Conservation (phyloP, 2,888 invertebrate genomes). For the Magallana nippona region DNA sequence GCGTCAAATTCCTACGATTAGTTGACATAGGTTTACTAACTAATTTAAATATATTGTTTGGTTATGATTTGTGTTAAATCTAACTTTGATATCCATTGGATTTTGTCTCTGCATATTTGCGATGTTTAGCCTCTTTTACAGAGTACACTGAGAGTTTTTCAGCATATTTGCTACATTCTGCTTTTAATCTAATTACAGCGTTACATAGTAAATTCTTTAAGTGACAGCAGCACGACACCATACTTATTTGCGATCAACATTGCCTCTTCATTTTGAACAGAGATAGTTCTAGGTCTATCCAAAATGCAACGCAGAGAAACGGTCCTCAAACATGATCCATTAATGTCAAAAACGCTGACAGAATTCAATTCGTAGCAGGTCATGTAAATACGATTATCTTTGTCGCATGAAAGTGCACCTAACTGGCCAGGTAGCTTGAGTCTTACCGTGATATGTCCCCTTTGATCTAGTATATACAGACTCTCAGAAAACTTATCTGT, state of each 20-base stretch:
- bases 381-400: neutral
- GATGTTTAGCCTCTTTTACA: no score
- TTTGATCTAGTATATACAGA: neutral
- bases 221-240: neutral
- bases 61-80: no score
- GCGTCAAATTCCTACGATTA: no score
- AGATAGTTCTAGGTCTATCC: neutral
- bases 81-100: no score
- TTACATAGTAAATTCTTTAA: no score
- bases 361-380: neutral
- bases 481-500: neutral
- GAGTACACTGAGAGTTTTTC: no score
- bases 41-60: no score
- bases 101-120: no score
- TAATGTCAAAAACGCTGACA: neutral
- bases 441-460: neutral
- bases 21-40: no score
- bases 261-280: neutral
- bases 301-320: neutral
- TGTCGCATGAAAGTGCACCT: conserved; percentile 13
- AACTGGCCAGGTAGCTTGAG: neutral
- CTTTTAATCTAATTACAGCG: no score
- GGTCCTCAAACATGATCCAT: neutral
- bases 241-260: neutral
- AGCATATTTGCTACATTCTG: no score